Conservation (phyloP, 2,113 vertebrate genomes). For the Grammomys surdaster region DNA sequence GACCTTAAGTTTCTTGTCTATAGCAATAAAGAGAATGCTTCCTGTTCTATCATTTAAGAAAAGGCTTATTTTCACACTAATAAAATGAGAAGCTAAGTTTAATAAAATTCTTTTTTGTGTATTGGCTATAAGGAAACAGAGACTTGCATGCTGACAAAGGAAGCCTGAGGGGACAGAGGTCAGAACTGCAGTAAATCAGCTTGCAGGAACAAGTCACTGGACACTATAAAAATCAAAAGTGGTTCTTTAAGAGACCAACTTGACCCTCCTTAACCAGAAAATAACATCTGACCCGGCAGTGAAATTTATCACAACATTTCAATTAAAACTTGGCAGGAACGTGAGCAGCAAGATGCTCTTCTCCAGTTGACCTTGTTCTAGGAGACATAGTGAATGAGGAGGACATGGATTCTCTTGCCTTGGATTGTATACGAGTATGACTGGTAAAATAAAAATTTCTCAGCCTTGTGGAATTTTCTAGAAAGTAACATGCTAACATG, state of each 20-base stretch:
- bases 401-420: slow-evolving; percentile 51
- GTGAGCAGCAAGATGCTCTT: slow-evolving; percentile 77
- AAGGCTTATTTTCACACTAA: slow-evolving; percentile 87
- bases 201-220: slow-evolving; percentile 88
- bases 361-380: slow-evolving; percentile 86
- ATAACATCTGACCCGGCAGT: slow-evolving; percentile 89
- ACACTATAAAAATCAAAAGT: slow-evolving; percentile 90
- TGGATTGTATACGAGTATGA: slow-evolving; percentile 39
- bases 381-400: slow-evolving; percentile 71
- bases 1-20: slow-evolving; percentile 85
- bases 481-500: background rate
- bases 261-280: slow-evolving; percentile 90
- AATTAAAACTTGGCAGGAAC: slow-evolving; percentile 90
- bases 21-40: slow-evolving; percentile 88
- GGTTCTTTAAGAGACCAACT: slow-evolving; percentile 86
- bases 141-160: slow-evolving; percentile 85
- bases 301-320: slow-evolving; percentile 94
- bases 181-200: slow-evolving; percentile 88
- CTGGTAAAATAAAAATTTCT: background rate
- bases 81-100: slow-evolving; percentile 88
- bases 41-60: slow-evolving; percentile 87
- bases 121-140: slow-evolving; percentile 83
- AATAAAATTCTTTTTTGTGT: slow-evolving; percentile 88
- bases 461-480: slow-evolving; percentile 22
- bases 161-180: slow-evolving; percentile 84